Conservation (phyloP, 2,888 invertebrate genomes). For the Ichneumon xanthorius region DNA sequence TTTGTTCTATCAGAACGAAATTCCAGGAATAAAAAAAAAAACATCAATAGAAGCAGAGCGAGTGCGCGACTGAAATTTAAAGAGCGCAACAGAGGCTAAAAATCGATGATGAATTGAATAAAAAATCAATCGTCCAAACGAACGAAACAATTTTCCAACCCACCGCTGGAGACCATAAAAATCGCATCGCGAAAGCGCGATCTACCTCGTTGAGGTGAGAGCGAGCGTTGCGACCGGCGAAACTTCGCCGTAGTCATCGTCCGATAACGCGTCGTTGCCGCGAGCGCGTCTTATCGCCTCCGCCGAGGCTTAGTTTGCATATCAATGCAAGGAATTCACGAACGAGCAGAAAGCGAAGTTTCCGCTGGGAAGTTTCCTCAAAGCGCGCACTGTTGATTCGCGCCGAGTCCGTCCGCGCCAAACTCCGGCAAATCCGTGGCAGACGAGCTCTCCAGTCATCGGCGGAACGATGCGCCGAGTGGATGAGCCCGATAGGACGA, state of each 20-base stretch:
- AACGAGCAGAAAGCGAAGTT: constrained; percentile 35
- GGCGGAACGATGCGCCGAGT: constrained; percentile 1
- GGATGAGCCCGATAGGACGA: constrained; percentile 14
- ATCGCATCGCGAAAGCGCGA: no score
- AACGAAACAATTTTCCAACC: no score
- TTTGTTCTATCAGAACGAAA: no score
- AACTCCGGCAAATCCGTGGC: background rate
- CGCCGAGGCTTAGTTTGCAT: constrained; percentile 57
- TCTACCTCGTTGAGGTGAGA: no score
- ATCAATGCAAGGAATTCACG: constrained; percentile 56
- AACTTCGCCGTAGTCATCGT: constrained; percentile 30
- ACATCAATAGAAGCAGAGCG: no score
- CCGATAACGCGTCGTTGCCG: constrained; percentile 26
- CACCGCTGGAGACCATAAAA: no score
- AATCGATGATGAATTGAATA: no score
- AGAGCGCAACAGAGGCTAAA: no score
- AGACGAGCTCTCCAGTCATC: background rate
- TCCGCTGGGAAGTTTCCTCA: constrained; percentile 5
- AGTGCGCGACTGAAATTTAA: no score
- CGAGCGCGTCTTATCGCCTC: constrained; percentile 54
- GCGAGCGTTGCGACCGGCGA: no score
- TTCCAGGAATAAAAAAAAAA: no score
- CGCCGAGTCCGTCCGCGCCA: background rate
- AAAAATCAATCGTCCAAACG: no score
- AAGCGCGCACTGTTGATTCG: constrained; percentile 24